Percentiles rank a stretch among this genome's conserved stretches.
Evolutionary conservation across 2,113 vertebrate species (phyloP).

Genomic region (Capreolus pygargus): DNA sequence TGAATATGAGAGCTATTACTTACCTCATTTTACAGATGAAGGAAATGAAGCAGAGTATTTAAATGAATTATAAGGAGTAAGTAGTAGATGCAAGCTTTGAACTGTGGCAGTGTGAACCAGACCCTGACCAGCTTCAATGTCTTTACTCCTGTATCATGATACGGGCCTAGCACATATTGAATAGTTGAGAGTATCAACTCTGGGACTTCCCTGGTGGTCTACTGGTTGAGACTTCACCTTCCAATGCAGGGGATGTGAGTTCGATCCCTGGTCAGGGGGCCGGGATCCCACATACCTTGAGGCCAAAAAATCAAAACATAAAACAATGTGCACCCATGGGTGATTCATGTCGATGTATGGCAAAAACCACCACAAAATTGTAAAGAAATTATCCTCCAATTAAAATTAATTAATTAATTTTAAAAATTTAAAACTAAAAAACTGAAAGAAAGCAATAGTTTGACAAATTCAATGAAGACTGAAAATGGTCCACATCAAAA

Average conservation of each 20-base stretch:
- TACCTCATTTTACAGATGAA: not conserved
- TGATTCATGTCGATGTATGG: fast-evolving
- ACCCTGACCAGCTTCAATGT: not conserved
- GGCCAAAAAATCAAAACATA: not conserved
- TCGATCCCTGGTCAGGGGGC: fast-evolving
- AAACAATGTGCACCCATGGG: not conserved
- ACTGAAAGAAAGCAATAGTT: not conserved
- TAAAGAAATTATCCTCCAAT: not conserved
- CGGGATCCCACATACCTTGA: not conserved
- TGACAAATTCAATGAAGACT: not conserved
- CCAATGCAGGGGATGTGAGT: not conserved
- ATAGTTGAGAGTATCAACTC: not conserved
- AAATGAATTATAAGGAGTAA: not conserved
- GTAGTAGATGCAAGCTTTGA: not conserved
- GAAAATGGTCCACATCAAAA: not conserved
- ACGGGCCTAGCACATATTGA: fast-evolving
- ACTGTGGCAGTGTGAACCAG: not conserved
- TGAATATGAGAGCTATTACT: not conserved
- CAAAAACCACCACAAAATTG: not conserved
- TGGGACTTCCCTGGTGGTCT: not conserved
- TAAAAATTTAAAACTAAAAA: not conserved
- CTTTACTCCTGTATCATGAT: fast-evolving
- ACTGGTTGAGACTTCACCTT: not conserved
- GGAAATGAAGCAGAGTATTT: not conserved
- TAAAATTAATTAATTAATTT: not conserved